A percentile compares a stretch with the other conserved stretches of the same genome.
Conservation (phyloP, 1,140 invertebrate genomes). For the Acromyrmex heyeri region DNA sequence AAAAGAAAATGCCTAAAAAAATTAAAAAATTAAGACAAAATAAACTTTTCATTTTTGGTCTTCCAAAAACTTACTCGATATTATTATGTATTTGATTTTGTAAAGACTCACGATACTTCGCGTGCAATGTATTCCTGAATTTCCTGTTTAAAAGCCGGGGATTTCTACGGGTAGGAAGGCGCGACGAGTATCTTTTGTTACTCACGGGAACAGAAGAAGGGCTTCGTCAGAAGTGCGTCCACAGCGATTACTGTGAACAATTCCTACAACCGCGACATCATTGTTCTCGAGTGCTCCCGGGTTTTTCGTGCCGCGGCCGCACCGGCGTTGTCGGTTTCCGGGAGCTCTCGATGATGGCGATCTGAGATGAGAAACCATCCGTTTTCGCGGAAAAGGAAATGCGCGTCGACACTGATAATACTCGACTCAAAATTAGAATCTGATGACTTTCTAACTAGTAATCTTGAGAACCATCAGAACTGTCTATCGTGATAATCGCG, state of each 20-base stretch:
- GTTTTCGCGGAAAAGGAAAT: slow-evolving; percentile 56
- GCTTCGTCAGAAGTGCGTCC: slow-evolving; percentile 24
- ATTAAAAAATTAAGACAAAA: background rate
- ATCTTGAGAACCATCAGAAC: slow-evolving; percentile 6
- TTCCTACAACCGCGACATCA: slow-evolving; percentile 43
- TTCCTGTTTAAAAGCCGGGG: background rate
- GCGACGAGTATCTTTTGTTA: slow-evolving; percentile 30
- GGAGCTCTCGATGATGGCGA: background rate
- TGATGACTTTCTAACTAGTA: slow-evolving; percentile 11
- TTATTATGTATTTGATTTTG: background rate
- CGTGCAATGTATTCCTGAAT: background rate
- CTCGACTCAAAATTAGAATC: slow-evolving; percentile 10
- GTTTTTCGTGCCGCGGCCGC: slow-evolving; percentile 21
- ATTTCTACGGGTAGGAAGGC: slow-evolving; percentile 16
- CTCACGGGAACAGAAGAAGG: slow-evolving; percentile 7
- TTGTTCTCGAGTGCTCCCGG: slow-evolving; percentile 39
- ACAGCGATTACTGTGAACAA: slow-evolving; percentile 52
- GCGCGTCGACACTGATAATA: slow-evolving; percentile 31
- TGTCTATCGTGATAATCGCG: background rate
- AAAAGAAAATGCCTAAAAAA: background rate
- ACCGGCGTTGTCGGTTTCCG: slow-evolving; percentile 35
- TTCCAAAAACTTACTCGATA: background rate
- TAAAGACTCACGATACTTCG: background rate
- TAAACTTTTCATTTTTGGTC: background rate
- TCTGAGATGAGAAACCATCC: slow-evolving; percentile 41